phyloP scores from a whole-genome alignment of 35 echinoderm and acorn worm genomes.

The Strongylocentrotus purpuratus region DNA sequence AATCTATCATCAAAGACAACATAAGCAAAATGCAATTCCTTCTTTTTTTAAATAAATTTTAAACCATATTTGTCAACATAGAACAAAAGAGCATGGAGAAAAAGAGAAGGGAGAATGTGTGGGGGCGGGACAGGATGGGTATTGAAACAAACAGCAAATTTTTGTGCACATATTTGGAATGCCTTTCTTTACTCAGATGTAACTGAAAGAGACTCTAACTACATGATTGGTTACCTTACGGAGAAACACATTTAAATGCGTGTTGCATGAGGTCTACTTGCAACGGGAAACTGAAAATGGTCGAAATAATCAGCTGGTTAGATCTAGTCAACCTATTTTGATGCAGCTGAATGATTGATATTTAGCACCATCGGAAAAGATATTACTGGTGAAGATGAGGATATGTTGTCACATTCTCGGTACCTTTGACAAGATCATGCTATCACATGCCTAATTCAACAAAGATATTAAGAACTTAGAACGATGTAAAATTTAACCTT shows the following conservation, averaged over 20 bases:
- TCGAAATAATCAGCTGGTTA: not conserved
- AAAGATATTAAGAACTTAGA: not conserved
- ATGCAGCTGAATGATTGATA: not conserved
- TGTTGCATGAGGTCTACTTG: not conserved
- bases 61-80: not conserved
- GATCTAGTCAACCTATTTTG: not conserved
- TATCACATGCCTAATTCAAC: not conserved
- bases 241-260: not conserved
- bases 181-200: not conserved
- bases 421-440: not conserved
- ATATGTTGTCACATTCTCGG: not conserved
- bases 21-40: not conserved
- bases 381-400: not conserved
- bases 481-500: no score
- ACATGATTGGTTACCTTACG: not conserved
- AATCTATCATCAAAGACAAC: not conserved
- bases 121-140: not conserved
- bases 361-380: not conserved
- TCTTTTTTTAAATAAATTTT: not conserved
- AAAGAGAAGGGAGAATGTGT: not conserved
- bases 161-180: not conserved
- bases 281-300: not conserved
- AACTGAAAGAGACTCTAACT: not conserved
- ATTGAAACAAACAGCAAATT: not conserved
- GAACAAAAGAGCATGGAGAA: not conserved